Percentiles rank a stretch among this genome's conserved stretches.
phyloP scores from a whole-genome alignment of 2,113 vertebrate species.

The Pipa parva region DNA sequence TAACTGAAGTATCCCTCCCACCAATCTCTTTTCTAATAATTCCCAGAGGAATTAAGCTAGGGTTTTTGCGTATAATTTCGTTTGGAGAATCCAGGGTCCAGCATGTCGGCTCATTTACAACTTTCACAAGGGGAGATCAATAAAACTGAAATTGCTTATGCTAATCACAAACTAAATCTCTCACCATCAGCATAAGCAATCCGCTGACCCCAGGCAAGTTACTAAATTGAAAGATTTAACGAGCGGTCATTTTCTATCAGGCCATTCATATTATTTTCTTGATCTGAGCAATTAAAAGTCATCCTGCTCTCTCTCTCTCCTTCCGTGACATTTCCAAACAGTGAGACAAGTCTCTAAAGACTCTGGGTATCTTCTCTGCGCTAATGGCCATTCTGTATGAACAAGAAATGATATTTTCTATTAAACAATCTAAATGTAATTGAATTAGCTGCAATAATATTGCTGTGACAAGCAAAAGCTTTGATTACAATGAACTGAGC shows the following conservation, averaged over 20 bases:
- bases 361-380: conserved; percentile 66
- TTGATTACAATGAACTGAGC: conserved; percentile 74
- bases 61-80: conserved; percentile 75
- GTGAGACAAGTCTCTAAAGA: conserved; percentile 63
- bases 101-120: conserved; percentile 88
- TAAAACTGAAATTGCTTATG: conserved; percentile 98
- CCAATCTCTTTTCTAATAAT: no score
- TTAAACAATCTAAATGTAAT: conserved; percentile 78
- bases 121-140: conserved; percentile 87
- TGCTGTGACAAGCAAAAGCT: conserved; percentile 75
- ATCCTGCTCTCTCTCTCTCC: conserved; percentile 60
- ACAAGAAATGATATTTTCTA: conserved; percentile 84
- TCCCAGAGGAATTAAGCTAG: no score
- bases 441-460: conserved; percentile 78
- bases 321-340: conserved; percentile 68
- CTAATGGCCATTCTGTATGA: conserved; percentile 76
- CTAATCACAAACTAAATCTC: conserved; percentile 92
- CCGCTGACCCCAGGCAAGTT: conserved; percentile 83
- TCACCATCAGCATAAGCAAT: conserved; percentile 88
- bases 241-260: conserved; percentile 73
- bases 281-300: conserved; percentile 72
- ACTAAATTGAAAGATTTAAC: conserved; percentile 77
- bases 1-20: no score
- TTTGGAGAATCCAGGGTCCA: conserved; percentile 66
- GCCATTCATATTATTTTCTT: conserved; percentile 75